A percentile compares a stretch with the other conserved stretches of the same genome.
Conservation (phyloP, 2,113 vertebrate genomes). For the Gorsachius goisagi region DNA sequence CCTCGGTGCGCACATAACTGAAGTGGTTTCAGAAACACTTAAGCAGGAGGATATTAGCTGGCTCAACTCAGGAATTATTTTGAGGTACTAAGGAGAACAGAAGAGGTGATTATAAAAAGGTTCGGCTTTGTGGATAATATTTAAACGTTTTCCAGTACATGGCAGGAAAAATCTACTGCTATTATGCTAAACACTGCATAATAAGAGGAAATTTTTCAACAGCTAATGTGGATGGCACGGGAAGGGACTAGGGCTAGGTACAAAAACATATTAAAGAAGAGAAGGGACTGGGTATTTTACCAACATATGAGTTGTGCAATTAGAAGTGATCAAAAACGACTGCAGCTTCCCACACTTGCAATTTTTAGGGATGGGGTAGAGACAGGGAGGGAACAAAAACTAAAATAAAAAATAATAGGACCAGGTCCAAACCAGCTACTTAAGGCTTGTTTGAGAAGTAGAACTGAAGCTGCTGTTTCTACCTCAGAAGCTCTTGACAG, state of each 20-base stretch:
- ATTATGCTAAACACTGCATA: not conserved
- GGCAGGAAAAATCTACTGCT: not conserved
- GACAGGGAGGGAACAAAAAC: not conserved
- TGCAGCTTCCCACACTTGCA: not conserved
- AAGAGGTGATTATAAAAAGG: slow-evolving; percentile 28
- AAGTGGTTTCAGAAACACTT: slow-evolving; percentile 37
- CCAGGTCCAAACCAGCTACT: not conserved
- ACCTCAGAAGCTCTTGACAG: not conserved
- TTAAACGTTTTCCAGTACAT: slow-evolving; percentile 14
- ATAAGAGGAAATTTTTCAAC: not conserved
- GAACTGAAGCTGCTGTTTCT: not conserved
- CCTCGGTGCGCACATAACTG: not conserved
- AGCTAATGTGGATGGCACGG: not conserved
- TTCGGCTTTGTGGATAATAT: not conserved
- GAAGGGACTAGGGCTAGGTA: not conserved
- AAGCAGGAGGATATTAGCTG: slow-evolving; percentile 35
- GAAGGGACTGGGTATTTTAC: not conserved
- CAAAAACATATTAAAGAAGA: not conserved
- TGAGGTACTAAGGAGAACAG: not conserved
- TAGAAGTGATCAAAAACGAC: not conserved
- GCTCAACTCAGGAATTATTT: slow-evolving; percentile 15
- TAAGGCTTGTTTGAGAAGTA: not conserved
- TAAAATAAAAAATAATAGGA: not conserved
- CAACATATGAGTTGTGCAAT: not conserved
- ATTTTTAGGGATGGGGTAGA: not conserved